Percentiles rank a stretch among this genome's conserved stretches.
Evolutionary conservation across 2,888 invertebrate genomes (phyloP).

Genomic region (Diplazon laetatorius): DNA sequence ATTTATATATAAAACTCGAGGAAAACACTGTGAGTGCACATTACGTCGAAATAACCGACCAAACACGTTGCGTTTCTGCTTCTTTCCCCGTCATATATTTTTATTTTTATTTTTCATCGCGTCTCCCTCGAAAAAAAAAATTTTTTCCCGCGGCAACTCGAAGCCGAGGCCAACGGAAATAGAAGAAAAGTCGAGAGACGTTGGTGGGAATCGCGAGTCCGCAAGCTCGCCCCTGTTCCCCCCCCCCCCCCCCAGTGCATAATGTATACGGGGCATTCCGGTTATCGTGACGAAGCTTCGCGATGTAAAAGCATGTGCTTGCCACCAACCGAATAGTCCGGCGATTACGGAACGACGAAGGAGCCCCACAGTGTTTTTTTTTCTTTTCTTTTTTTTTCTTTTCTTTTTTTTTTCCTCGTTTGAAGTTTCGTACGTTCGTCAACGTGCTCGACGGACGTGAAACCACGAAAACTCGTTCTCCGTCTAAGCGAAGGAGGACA

Average conservation of each 20-base stretch:
- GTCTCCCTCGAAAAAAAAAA: constrained; percentile 20
- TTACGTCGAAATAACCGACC: constrained; percentile 44
- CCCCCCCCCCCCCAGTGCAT: no score
- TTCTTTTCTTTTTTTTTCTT: no score
- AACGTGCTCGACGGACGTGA: constrained; percentile 24
- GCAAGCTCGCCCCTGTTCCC: constrained; percentile 47
- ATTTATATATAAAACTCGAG: constrained; percentile 5
- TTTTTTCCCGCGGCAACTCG: constrained; percentile 33
- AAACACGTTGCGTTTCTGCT: constrained; percentile 21
- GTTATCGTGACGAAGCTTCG: constrained; percentile 60
- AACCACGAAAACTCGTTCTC: constrained; percentile 38
- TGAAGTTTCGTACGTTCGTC: constrained; percentile 48
- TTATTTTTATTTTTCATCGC: constrained; percentile 17
- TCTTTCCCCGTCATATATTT: constrained; percentile 1
- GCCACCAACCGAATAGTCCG: constrained; percentile 53
- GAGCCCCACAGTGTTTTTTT: no score
- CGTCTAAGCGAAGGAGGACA: constrained; percentile 22
- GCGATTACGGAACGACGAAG: constrained; percentile 58
- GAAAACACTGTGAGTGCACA: constrained; percentile 44
- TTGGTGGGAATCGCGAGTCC: constrained; percentile 48
- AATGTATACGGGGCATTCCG: constrained; percentile 62
- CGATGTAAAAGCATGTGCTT: constrained; percentile 43
- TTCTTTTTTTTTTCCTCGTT: no score
- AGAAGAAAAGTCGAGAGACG: constrained; percentile 35
- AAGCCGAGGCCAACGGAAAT: constrained; percentile 61